These are phyloP conservation scores for Baccha elongata DNA, from an alignment of 2,888 invertebrate genomes.

Conservation along the genomic window DNA sequence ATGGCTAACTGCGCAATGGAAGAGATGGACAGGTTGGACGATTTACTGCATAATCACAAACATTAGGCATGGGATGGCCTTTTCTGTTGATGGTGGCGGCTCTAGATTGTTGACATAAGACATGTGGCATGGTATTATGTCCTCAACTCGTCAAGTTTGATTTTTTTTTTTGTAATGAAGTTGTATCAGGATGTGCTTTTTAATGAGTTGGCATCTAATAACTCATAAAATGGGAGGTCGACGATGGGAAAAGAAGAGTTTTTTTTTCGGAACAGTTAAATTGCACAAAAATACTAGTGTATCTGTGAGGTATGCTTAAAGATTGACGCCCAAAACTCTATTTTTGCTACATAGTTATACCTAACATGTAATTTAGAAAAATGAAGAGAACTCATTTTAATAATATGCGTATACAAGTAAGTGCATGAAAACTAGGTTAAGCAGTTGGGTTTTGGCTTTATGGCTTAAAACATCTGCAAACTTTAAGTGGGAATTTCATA, in stretches of 20 bases:
- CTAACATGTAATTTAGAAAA: too few species aligned
- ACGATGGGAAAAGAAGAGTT: not conserved
- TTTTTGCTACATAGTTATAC: too few species aligned
- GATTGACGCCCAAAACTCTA: not conserved
- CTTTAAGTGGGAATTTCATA: too few species aligned
- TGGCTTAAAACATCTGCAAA: too few species aligned
- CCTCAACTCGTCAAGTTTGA: conserved; percentile 29
- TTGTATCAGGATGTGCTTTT: conserved; percentile 8
- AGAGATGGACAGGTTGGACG: conserved; percentile 53
- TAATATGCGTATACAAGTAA: too few species aligned
- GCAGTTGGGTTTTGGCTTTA: too few species aligned
- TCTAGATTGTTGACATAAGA: conserved; percentile 31
- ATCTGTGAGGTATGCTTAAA: not conserved
- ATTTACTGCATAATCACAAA: conserved; percentile 58
- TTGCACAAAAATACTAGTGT: not conserved
- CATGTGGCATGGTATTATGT: conserved; percentile 41
- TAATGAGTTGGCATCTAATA: conserved; percentile 43
- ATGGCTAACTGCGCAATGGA: conserved; percentile 26
- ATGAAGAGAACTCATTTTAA: too few species aligned
- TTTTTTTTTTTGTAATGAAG: conserved; percentile 3
- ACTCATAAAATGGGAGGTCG: conserved; percentile 38
- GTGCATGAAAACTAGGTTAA: too few species aligned
- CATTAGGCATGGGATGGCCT: conserved; percentile 51
- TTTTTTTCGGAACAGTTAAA: conserved; percentile 22
- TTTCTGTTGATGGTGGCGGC: conserved; percentile 13